phyloP scores from a whole-genome alignment of 2,797 vertebrate species.

The Lithobates sylvaticus region DNA sequence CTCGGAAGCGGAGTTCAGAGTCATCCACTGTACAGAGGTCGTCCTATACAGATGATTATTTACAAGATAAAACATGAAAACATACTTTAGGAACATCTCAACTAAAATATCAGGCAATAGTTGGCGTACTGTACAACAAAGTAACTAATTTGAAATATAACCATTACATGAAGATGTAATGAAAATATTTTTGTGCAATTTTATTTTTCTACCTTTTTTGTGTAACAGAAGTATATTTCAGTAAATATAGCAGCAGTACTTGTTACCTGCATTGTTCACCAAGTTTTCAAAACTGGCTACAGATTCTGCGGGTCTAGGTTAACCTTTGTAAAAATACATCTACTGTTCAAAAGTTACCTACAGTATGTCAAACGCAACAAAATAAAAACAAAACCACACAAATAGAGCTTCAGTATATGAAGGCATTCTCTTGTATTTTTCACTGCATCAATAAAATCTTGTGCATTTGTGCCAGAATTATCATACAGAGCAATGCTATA shows the following conservation, averaged over 20 bases:
- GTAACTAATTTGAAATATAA: background rate
- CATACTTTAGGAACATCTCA: too few species aligned
- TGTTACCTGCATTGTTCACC: too few species aligned
- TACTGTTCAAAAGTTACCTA: background rate
- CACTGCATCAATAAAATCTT: too few species aligned
- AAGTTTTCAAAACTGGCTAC: too few species aligned
- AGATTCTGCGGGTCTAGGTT: background rate
- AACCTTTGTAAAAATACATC: background rate
- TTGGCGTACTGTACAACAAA: background rate
- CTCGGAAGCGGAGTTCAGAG: conserved; percentile 65
- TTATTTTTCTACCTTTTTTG: too few species aligned
- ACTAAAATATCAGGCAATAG: background rate
- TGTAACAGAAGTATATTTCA: too few species aligned
- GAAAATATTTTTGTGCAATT: background rate
- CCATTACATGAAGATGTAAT: background rate
- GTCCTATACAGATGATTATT: background rate
- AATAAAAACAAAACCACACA: too few species aligned
- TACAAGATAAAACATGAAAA: background rate
- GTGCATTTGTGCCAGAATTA: too few species aligned
- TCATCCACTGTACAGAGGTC: conserved; percentile 51
- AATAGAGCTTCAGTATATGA: too few species aligned
- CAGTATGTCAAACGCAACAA: background rate
- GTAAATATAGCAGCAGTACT: too few species aligned
- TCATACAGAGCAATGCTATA: too few species aligned
- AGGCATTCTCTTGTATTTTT: too few species aligned